Percentiles rank a stretch among this genome's conserved stretches.
Conservation (phyloP, 2,888 invertebrate species). For the Emmelina monodactyla region DNA sequence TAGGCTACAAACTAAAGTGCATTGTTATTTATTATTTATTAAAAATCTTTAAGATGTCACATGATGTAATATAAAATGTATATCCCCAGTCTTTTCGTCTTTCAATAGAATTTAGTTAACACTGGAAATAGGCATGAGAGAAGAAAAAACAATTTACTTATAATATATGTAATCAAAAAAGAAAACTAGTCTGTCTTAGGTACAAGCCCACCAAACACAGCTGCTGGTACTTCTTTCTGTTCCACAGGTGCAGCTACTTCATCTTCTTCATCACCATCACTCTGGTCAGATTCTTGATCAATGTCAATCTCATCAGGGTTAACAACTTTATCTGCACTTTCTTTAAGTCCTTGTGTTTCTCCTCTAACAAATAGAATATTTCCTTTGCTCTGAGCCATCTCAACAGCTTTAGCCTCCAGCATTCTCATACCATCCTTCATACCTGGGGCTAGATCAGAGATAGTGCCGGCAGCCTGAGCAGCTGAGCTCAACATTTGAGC, state of each 20-base stretch:
- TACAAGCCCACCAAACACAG: conserved; percentile 88
- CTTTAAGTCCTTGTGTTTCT: conserved; percentile 78
- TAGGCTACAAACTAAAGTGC: not conserved
- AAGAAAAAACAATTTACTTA: no score
- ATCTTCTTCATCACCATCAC: conserved; percentile 65
- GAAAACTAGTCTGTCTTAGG: conserved; percentile 22
- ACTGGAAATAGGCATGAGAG: no score
- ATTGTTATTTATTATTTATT: no score
- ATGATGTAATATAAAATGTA: not conserved
- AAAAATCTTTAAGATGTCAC: no score
- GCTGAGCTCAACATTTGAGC: conserved; percentile 93
- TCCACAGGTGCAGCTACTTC: conserved; percentile 77
- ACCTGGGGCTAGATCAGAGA: conserved; percentile 77
- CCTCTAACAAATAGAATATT: conserved; percentile 89
- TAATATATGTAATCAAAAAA: no score
- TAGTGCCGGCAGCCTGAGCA: conserved; percentile 69
- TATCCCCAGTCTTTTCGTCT: no score
- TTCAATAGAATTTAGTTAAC: no score
- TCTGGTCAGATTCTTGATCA: conserved; percentile 76
- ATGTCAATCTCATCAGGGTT: conserved; percentile 92
- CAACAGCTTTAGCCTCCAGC: conserved; percentile 84
- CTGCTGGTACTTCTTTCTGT: conserved; percentile 85
- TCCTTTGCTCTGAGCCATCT: conserved; percentile 66
- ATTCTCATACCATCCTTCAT: conserved; percentile 88
- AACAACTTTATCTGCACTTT: conserved; percentile 72